A percentile compares a stretch with the other conserved stretches of the same genome.
Evolutionary conservation across 2,888 invertebrate genomes (phyloP).

Genomic region (Drosophila falleni): DNA sequence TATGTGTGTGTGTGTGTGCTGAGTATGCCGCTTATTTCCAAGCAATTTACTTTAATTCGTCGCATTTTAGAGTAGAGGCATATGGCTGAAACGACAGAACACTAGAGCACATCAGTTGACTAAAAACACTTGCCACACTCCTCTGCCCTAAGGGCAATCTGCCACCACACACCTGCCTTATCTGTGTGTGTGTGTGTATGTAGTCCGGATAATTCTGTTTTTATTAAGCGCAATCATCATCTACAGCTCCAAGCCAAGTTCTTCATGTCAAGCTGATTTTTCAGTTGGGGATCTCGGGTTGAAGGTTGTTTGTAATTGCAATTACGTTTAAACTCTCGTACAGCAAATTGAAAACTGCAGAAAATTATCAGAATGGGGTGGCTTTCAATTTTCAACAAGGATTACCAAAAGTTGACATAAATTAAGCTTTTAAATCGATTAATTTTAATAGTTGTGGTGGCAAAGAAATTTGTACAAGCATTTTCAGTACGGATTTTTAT

Average conservation of each 20-base stretch:
- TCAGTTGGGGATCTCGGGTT: neutral
- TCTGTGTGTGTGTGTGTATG: conserved; percentile 10
- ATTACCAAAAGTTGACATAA: conserved; percentile 15
- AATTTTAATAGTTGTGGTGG: neutral
- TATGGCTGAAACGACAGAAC: conserved; percentile 41
- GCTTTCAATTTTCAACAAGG: conserved; percentile 13
- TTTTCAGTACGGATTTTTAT: neutral
- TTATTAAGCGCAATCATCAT: conserved; percentile 72
- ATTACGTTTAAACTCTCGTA: conserved; percentile 54
- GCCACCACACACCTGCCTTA: conserved; percentile 11
- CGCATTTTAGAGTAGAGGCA: conserved; percentile 68
- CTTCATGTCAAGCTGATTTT: conserved; percentile 29
- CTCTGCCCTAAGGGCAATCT: conserved; percentile 1
- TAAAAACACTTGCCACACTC: conserved; percentile 40
- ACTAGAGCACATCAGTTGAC: conserved; percentile 50
- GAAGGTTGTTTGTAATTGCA: conserved; percentile 57
- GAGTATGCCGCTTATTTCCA: conserved; percentile 66
- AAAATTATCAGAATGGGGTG: conserved; percentile 12
- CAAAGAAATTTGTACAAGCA: neutral
- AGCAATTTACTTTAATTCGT: conserved; percentile 80
- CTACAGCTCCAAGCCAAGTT: conserved; percentile 15
- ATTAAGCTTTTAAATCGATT: conserved; percentile 23
- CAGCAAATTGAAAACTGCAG: conserved; percentile 59
- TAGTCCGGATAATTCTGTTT: conserved; percentile 57
- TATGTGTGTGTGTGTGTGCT: conserved; percentile 25